Conservation (phyloP, 2,113 vertebrate species). For the Pterocles burchelli region DNA sequence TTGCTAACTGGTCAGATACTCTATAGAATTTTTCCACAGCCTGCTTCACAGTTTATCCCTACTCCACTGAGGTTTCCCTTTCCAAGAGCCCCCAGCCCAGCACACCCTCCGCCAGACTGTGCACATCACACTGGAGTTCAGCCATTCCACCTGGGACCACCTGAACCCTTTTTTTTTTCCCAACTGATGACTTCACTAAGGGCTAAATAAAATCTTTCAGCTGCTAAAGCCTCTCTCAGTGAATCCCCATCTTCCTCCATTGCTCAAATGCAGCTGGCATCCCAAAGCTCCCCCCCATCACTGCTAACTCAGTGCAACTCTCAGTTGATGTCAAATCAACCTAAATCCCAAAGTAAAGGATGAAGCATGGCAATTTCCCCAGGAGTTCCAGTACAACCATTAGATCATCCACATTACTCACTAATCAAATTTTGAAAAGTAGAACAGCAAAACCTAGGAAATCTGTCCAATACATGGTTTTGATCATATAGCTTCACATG, state of each 20-base stretch:
- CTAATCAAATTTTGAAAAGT: not conserved
- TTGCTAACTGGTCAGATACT: not conserved
- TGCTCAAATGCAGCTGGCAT: not conserved
- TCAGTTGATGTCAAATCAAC: not conserved
- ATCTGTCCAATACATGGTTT: not conserved
- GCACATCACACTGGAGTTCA: not conserved
- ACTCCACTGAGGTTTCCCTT: too few species aligned
- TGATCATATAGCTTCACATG: not conserved
- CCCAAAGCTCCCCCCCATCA: not conserved
- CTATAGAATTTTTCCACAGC: not conserved
- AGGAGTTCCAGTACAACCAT: not conserved
- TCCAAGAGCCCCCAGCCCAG: not conserved
- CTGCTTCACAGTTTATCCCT: not conserved
- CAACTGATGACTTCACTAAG: not conserved
- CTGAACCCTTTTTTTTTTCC: not conserved
- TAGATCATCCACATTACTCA: not conserved
- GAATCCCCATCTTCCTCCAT: not conserved
- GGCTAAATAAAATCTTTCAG: not conserved
- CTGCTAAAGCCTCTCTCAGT: not conserved
- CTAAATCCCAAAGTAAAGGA: not conserved
- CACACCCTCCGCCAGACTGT: not conserved
- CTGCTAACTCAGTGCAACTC: not conserved
- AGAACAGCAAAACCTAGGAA: not conserved
- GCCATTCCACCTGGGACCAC: not conserved
- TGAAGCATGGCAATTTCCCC: not conserved